Conservation (phyloP, 2,888 invertebrate genomes). For the Mythimna lalbum region DNA sequence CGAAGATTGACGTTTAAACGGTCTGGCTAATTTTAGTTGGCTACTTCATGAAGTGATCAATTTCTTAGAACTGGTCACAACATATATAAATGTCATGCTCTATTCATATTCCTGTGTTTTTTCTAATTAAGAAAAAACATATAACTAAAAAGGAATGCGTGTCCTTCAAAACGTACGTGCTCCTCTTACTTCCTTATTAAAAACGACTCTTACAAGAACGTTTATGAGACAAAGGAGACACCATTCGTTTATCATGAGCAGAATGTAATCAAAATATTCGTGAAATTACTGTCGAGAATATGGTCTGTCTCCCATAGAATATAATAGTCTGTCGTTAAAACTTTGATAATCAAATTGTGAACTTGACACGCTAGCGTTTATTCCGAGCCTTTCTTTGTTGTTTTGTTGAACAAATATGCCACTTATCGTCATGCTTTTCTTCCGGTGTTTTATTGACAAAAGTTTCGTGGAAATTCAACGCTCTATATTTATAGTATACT, state of each 20-base stretch:
- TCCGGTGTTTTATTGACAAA: constrained; percentile 21
- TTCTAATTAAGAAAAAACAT: constrained; percentile 11
- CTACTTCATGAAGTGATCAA: too few relatives aligned
- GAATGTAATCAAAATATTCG: constrained; percentile 36
- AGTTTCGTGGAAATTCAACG: background rate
- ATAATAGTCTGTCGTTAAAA: constrained; percentile 46
- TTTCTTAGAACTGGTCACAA: too few relatives aligned
- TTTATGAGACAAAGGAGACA: constrained; percentile 26
- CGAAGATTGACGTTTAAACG: too few relatives aligned
- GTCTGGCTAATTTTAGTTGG: too few relatives aligned
- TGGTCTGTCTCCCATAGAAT: constrained; percentile 28
- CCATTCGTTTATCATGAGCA: constrained; percentile 13
- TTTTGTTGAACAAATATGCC: constrained; percentile 34
- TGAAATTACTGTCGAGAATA: constrained; percentile 33
- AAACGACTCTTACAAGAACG: constrained; percentile 32
- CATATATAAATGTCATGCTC: too few relatives aligned
- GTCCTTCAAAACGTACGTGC: background rate
- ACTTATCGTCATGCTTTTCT: constrained; percentile 18
- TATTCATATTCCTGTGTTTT: background rate
- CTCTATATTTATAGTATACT: background rate
- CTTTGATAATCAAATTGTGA: constrained; percentile 50
- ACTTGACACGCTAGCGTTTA: constrained; percentile 38
- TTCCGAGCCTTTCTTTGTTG: constrained; percentile 20
- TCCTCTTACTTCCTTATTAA: constrained; percentile 27
- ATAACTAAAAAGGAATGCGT: background rate